Percentiles rank a stretch among this genome's conserved stretches.
Conservation (phyloP, 2,888 invertebrate genomes). For the Spicauda simplicius region DNA sequence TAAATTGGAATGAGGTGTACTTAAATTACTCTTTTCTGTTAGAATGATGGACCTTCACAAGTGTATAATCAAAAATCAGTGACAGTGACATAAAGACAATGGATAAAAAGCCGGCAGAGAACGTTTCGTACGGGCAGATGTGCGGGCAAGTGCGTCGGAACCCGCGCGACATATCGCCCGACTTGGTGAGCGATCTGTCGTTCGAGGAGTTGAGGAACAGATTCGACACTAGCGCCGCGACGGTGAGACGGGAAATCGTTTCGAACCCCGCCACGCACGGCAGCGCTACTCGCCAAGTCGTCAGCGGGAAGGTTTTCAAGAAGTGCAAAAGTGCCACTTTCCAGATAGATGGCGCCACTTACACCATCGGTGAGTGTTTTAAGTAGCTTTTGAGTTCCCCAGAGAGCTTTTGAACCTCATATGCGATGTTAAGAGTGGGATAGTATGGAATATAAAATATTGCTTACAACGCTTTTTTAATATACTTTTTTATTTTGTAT, state of each 20-base stretch:
- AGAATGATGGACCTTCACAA: conserved; percentile 13
- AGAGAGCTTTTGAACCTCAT: not conserved
- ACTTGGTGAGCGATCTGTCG: conserved; percentile 66
- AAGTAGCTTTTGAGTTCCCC: not conserved
- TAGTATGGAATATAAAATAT: not conserved
- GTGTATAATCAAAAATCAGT: conserved; percentile 39
- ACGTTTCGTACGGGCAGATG: conserved; percentile 51
- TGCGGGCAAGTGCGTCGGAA: conserved; percentile 72
- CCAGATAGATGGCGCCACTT: conserved; percentile 93
- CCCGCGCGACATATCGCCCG: conserved; percentile 59
- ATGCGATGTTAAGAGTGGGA: not conserved
- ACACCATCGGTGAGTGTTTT: conserved; percentile 91
- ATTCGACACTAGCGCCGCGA: conserved; percentile 76
- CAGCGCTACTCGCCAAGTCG: conserved; percentile 78
- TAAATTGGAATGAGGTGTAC: not conserved
- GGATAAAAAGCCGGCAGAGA: conserved; percentile 51
- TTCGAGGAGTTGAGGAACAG: conserved; percentile 76
- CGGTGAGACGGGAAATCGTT: conserved; percentile 67
- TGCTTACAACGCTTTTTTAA: no score
- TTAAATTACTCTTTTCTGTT: not conserved
- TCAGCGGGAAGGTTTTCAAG: conserved; percentile 87
- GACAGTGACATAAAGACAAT: conserved; percentile 43
- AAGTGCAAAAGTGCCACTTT: conserved; percentile 95
- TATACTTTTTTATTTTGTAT: no score
- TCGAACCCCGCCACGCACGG: conserved; percentile 79